Percentiles rank a stretch among this genome's conserved stretches.
Evolutionary conservation across 2,797 vertebrate species (phyloP).

Genomic region (Macropodus opercularis): DNA sequence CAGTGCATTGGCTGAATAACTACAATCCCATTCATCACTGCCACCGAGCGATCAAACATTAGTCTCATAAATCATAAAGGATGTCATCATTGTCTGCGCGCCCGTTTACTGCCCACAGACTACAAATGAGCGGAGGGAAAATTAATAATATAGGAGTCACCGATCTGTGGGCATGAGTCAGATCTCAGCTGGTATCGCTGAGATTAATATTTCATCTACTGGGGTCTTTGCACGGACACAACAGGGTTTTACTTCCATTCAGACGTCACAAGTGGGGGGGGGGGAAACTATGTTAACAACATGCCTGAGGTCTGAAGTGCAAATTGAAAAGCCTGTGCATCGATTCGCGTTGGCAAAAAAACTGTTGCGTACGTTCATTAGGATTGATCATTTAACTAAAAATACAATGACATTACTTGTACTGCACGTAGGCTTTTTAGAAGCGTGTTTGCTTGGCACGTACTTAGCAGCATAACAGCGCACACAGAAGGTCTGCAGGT

Average conservation of each 20-base stretch:
- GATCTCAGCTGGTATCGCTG: conserved; percentile 16
- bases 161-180: conserved; percentile 41
- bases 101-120: conserved; percentile 44
- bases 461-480: too few relatives aligned
- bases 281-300: conserved; percentile 10
- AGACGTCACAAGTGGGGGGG: conserved; percentile 15
- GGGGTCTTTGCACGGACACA: conserved; percentile 22
- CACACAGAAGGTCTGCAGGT: too few relatives aligned
- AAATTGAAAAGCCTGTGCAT: background rate
- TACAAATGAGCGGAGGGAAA: conserved; percentile 54
- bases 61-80: conserved; percentile 67
- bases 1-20: conserved; percentile 64
- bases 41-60: conserved; percentile 56
- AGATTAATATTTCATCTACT: conserved; percentile 58
- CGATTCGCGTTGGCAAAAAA: background rate
- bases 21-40: conserved; percentile 68
- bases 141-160: conserved; percentile 60
- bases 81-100: conserved; percentile 44
- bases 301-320: background rate
- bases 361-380: background rate
- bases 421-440: too few relatives aligned
- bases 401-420: too few relatives aligned
- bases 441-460: too few relatives aligned
- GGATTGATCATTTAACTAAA: too few relatives aligned
- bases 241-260: background rate